These are phyloP conservation scores for Chelmon rostratus DNA, from an alignment of 2,797 vertebrate genomes.

Conservation along the genomic window DNA sequence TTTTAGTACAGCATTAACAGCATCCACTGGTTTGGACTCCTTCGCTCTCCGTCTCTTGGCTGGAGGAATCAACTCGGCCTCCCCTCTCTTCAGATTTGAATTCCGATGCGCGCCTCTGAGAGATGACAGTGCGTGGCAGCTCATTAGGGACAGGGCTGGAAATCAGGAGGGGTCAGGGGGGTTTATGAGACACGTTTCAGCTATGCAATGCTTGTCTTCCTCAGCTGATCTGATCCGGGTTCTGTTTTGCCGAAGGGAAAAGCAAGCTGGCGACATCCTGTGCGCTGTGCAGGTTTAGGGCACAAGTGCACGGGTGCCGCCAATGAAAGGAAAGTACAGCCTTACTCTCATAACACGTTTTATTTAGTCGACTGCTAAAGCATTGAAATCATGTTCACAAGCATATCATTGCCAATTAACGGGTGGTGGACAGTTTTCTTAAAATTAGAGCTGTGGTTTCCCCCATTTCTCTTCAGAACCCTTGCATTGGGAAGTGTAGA, in stretches of 20 bases:
- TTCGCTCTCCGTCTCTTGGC: constrained; percentile 53
- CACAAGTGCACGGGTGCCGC: not conserved
- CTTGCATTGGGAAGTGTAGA: too few species aligned
- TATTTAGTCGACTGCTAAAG: not conserved
- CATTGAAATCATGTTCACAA: constrained; percentile 32
- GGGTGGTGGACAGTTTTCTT: not conserved
- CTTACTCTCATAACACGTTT: not conserved
- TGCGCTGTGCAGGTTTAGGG: constrained; percentile 7
- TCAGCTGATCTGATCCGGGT: constrained; percentile 54
- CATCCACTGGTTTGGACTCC: constrained; percentile 42
- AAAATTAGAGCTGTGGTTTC: too few species aligned
- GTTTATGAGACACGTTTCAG: constrained; percentile 46
- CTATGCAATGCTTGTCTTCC: constrained; percentile 58
- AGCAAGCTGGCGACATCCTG: constrained; percentile 35
- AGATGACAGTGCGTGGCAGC: constrained; percentile 61
- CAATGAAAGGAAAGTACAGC: not conserved
- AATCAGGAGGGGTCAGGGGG: constrained; percentile 62
- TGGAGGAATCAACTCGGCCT: constrained; percentile 40
- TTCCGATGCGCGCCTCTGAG: constrained; percentile 64
- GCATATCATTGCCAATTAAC: constrained; percentile 8
- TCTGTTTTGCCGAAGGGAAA: constrained; percentile 33
- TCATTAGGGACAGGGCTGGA: constrained; percentile 69
- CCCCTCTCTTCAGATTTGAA: constrained; percentile 49
- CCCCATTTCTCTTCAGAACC: too few species aligned
- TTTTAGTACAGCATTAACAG: constrained; percentile 63